Percentiles rank a stretch among this genome's conserved stretches.
Conservation (phyloP, 2,888 invertebrate genomes). For the Plebejus argus region DNA sequence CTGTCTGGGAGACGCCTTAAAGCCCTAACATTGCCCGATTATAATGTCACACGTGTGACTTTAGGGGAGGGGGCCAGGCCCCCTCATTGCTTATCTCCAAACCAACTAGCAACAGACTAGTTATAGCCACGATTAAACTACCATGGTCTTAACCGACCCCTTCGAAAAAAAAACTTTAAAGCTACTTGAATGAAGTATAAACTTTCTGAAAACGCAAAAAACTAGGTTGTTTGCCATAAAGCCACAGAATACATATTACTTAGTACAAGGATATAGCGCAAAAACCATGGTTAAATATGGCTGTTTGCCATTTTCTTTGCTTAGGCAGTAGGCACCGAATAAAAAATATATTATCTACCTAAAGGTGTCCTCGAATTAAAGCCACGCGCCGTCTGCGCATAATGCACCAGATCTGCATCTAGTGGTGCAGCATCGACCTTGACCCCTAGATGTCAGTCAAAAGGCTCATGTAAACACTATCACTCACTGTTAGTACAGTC, state of each 20-base stretch:
- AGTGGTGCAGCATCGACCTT: conserved; percentile 39
- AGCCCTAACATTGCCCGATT: too few species aligned
- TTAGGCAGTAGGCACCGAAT: not conserved
- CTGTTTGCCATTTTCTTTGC: not conserved
- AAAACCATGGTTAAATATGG: not conserved
- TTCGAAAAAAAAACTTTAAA: too few species aligned
- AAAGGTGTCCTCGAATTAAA: conserved; percentile 50
- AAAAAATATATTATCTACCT: not conserved
- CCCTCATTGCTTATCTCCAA: too few species aligned
- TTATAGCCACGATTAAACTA: too few species aligned
- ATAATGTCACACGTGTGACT: too few species aligned
- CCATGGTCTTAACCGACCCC: too few species aligned
- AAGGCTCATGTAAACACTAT: conserved; percentile 31
- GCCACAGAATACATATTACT: too few species aligned
- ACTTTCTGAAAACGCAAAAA: not conserved
- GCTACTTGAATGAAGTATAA: not conserved
- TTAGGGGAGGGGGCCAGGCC: too few species aligned
- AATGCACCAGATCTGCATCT: conserved; percentile 45
- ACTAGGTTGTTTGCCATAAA: not conserved
- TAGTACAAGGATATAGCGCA: too few species aligned
- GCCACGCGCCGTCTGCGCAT: conserved; percentile 52
- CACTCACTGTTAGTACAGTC: conserved; percentile 22
- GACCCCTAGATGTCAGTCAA: conserved; percentile 39
- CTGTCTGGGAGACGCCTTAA: too few species aligned
- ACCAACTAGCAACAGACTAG: too few species aligned